Conservation (phyloP, 2,888 invertebrate species). For the Cantharis nigra region DNA sequence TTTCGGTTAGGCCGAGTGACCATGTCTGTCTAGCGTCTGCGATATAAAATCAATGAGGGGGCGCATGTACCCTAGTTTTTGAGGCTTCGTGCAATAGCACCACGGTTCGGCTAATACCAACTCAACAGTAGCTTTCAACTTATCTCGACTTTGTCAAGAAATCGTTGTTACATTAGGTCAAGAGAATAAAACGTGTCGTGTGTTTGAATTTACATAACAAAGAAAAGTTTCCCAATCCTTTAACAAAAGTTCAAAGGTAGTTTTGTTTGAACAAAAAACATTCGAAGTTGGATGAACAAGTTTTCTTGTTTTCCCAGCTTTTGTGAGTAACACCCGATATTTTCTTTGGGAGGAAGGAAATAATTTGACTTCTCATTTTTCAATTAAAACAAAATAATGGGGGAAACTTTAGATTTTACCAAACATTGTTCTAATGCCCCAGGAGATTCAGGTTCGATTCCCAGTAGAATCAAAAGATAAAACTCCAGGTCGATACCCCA, state of each 20-base stretch:
- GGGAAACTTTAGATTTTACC: background rate
- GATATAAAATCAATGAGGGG: conserved; percentile 52
- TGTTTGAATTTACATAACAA: background rate
- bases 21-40: conserved; percentile 51
- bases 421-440: conserved; percentile 59
- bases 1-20: conserved; percentile 49
- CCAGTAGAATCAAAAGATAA: conserved; percentile 56
- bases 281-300: background rate
- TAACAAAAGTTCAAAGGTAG: background rate
- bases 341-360: background rate
- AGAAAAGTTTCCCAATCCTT: background rate
- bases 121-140: background rate
- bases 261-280: background rate
- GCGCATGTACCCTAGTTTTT: conserved; percentile 51
- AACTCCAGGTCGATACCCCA: too few species aligned
- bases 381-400: background rate
- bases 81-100: conserved; percentile 33
- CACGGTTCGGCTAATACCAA: conserved; percentile 39
- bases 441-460: conserved; percentile 73
- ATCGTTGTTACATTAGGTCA: background rate
- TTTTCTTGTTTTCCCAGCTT: background rate
- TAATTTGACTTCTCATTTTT: background rate
- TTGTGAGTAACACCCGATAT: background rate
- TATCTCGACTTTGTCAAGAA: background rate
- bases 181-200: background rate